Evolutionary conservation across 2,797 vertebrate species (phyloP), one percentile per base, ranked within the genome.

Genomic region (Gallinago stenura): DNA sequence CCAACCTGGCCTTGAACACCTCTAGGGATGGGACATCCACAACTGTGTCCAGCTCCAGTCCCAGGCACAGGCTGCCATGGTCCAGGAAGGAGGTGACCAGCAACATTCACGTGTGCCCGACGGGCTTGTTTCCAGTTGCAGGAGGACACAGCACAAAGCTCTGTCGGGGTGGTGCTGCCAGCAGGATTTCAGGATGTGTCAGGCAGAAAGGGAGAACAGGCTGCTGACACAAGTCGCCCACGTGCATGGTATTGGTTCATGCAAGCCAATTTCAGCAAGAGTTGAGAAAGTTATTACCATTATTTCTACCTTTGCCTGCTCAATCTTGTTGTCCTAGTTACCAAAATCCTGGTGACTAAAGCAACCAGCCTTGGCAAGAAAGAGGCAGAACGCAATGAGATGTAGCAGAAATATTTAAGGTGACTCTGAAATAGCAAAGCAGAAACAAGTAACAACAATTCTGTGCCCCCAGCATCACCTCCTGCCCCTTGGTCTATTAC

Each of bases 301-400:
- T 93, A 94, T 94, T 95, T 88, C 78, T 89, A 95, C 95, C 91
- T 95, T 83, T 94, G 89, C 83, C 93, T 93, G 68, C 86, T 93
- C 68, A 37, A 30, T 89, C 69, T 89, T 93, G 95, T 96, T 90
- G 92, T 93, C 95, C 69, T 94, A 91, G 93, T 92, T 97, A 97
- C 97, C 81, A 89, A 64, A 86, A 84, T 53, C 76, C 75, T 43
- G 69, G 93, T 96, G 91, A 92, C 96, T 96, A 97, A 92, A 91
- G 94, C 94, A 97, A 97, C 93, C 82, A 94, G 82, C 45, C 78
- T 73, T 87, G 83, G 89, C 71, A 94, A 93, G 87, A 33, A 76
- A 95, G 82, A 73, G 10, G 9, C 76, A 89, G 66, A 89, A 92
- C 1, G 2, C 60, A 93, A 58, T 12, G 58, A 93, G 80, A 94